Base-by-base conservation (phyloP, 2,113 vertebrate species). In the Gila orcuttii region DNA sequence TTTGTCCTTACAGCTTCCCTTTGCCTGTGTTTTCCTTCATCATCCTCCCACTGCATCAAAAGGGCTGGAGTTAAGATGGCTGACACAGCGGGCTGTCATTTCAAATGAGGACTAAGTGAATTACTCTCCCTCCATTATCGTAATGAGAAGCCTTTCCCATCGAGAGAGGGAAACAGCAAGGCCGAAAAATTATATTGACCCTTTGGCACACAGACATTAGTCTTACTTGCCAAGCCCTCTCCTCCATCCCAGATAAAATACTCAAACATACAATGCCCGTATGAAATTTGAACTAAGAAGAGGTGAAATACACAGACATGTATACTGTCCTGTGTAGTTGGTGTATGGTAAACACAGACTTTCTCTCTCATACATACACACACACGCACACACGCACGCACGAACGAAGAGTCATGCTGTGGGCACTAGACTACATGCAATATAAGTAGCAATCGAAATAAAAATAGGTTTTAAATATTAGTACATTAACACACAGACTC, bases 1-100 rank as follows among this genome's bases (percentile, higher is more conserved):
- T 71, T 78, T 80, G 84, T 84, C 77, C 66, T 91, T 90, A 85
- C 86, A 90, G 92, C 86, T 85, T 68, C 71, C 71, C 59, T 52
- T 73, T 68, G 82, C 59, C 75, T 81, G 71, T 80, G 79, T 71
- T 89, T 85, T 79, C 66, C 88, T 68, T 33, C 59, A 85, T 85
- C 82, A 78, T 82, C 75, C 64, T 66, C 73, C 79, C 73, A 85
- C 87, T 78, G 81, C 87, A 88, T 78, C 84, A 85, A 78, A 77
- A 76, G 85, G 84, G 85, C 68, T 79, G 87, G 90, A 87, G 89
- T 90, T 90, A 89, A 82, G 75, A 88, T 88, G 91, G 92, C 94
- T 95, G 94, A 95, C 93, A 91, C 92, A 94, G 94, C 90, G 68
- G 90, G 88, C 93, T 92, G 91, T 92, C 93, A 89, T 92, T 92